A percentile compares a stretch with the other conserved stretches of the same genome.
phyloP scores from a whole-genome alignment of 1,140 invertebrate genomes.

The Hyposmocoma kahamanoa region DNA sequence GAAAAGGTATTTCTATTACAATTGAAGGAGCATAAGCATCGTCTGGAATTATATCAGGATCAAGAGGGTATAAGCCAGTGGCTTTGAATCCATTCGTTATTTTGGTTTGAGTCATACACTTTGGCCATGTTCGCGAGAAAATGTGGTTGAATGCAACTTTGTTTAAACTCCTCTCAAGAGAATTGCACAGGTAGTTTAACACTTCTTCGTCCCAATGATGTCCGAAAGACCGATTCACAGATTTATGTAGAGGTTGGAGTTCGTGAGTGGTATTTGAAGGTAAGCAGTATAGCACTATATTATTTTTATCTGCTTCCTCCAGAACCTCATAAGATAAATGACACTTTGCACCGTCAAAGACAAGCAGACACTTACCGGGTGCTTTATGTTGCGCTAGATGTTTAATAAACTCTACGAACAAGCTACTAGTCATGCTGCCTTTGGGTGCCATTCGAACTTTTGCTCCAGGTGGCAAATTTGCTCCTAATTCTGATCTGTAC shows the following conservation, averaged over 20 bases:
- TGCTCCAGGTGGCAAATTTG: constrained; percentile 34
- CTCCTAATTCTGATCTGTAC: constrained; percentile 26
- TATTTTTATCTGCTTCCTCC: constrained; percentile 28
- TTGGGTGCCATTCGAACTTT: constrained; percentile 36
- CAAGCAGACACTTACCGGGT: constrained; percentile 30
- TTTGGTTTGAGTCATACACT: constrained; percentile 23
- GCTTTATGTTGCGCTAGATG: constrained; percentile 35
- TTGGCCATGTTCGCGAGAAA: constrained; percentile 19
- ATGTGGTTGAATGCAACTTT: constrained; percentile 25
- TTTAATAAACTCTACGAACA: constrained; percentile 40
- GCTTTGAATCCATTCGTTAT: constrained; percentile 25
- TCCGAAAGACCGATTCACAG: constrained; percentile 41
- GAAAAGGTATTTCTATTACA: constrained; percentile 11
- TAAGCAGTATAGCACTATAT: constrained; percentile 40
- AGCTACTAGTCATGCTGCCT: constrained; percentile 42
- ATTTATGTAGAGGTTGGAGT: constrained; percentile 51
- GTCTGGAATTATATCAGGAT: constrained; percentile 17
- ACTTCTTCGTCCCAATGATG: constrained; percentile 45
- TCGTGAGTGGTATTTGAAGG: constrained; percentile 52
- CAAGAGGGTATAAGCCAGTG: constrained; percentile 20
- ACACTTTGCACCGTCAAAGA: constrained; percentile 43
- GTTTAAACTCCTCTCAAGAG: constrained; percentile 19
- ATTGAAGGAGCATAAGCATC: constrained; percentile 18
- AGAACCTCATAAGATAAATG: constrained; percentile 31
- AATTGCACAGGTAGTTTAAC: constrained; percentile 9